These are phyloP conservation scores for Brevipalpus yothersi DNA, from an alignment of 1,140 invertebrate species.

Conservation along the genomic window DNA sequence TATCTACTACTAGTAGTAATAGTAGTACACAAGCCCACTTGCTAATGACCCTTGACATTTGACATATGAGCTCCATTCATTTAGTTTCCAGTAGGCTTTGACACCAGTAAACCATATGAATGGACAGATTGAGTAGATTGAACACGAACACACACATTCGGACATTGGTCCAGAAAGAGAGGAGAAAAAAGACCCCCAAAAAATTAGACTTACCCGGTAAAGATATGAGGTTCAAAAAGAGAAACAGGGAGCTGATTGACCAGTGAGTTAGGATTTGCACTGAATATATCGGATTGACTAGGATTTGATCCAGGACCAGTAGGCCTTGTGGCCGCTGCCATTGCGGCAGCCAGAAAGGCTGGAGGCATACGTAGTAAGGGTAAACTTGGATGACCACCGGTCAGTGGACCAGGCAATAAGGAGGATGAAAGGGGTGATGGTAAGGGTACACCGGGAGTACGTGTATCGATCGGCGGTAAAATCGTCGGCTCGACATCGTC, in stretches of 20 bases:
- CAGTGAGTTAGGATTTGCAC: not conserved
- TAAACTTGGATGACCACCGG: not conserved
- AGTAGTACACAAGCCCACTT: too few relatives aligned
- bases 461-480: not conserved
- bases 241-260: not conserved
- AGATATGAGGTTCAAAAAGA: not conserved
- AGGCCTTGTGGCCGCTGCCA: not conserved
- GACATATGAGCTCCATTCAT: too few relatives aligned
- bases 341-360: not conserved
- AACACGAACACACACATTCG: not conserved
- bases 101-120: not conserved
- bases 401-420: not conserved
- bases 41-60: too few relatives aligned
- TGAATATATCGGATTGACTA: not conserved
- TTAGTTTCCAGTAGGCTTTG: not conserved
- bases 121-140: too few relatives aligned
- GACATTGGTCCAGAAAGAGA: not conserved
- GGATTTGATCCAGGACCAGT: not conserved
- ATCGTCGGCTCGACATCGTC: not conserved
- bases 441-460: not conserved
- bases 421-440: not conserved
- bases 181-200: conserved; percentile 12
- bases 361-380: not conserved
- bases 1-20: too few relatives aligned
- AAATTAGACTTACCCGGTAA: conserved; percentile 4